Evolutionary conservation across 1,140 invertebrate species (phyloP).

Genomic region (Pachypsylla venusta): DNA sequence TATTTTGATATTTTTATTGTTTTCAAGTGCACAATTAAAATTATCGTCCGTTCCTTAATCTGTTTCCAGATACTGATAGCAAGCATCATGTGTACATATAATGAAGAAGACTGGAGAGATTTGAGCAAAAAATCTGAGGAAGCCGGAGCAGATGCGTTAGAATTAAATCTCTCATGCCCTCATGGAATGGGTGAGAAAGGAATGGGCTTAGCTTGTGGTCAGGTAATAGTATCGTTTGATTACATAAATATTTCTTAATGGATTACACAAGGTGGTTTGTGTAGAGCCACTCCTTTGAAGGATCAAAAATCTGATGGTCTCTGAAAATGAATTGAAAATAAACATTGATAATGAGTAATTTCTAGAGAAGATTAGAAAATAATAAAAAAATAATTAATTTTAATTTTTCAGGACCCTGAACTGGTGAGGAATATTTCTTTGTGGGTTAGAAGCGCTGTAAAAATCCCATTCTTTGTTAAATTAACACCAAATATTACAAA

Average conservation of each 20-base stretch:
- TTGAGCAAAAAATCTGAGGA: constrained; percentile 62
- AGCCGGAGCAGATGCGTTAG: constrained; percentile 84
- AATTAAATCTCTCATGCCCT: constrained; percentile 93
- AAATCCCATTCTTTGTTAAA: constrained; percentile 96
- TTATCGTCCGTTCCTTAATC: neutral
- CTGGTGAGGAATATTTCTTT: constrained; percentile 76
- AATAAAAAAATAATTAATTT: neutral
- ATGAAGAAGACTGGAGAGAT: constrained; percentile 74
- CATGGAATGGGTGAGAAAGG: constrained; percentile 97
- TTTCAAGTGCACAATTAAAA: neutral
- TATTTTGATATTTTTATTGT: constrained; percentile 1
- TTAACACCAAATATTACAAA: constrained; percentile 96
- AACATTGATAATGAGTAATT: neutral
- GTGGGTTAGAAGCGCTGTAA: constrained; percentile 73
- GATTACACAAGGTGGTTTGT: too few relatives aligned
- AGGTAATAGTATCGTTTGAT: too few relatives aligned
- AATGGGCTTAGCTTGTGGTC: constrained; percentile 95
- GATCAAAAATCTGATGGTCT: too few relatives aligned
- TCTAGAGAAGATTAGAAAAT: too few relatives aligned
- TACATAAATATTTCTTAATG: too few relatives aligned
- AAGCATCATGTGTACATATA: constrained; percentile 90
- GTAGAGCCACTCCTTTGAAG: too few relatives aligned
- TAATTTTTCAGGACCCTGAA: constrained; percentile 49
- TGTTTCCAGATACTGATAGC: constrained; percentile 70
- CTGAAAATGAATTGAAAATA: too few relatives aligned